Evolutionary conservation across 1,140 invertebrate genomes (phyloP), one percentile per base, ranked within the genome.

Genomic region (Calycopis cecrops): DNA sequence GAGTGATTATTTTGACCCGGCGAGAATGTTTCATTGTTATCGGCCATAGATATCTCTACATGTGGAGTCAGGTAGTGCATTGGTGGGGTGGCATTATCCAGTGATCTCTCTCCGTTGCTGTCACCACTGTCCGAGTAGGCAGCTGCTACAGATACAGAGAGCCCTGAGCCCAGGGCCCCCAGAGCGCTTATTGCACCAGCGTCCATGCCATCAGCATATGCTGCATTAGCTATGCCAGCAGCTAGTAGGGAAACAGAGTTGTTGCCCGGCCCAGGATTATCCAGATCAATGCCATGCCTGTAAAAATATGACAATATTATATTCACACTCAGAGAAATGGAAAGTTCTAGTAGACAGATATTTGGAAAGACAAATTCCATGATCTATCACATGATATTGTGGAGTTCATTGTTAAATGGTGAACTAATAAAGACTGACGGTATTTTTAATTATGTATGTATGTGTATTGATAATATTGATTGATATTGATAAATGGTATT

Each of bases 31-130:
- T 89, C 88, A 59, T 88, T 90, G 55, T 90, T 90, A 76, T 95
- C 94, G 55, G 93, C 91, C 90, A 95, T 94, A 35, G 94, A 95
- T 85, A 96, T 96, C 88, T 96, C 95, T 17, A 96, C 94, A 67
- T 96, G 95, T 10, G 95, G 95, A 35, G 94, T 95, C 14, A 96
- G 88, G 78, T 96, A 96, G 82, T 96, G 95, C 93, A 96, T 96
- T 0, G 95, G 95, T 1, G 94, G 94, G 40, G 95, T 95, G 10
- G 93, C 93, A 76, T 95, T 95, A 69, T 95, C 94, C 12, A 92
- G 90, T 0, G 93, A 94, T 58, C 94, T 88, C 62, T 93, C 92
- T 14, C 93, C 93, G 52, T 90, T 92, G 53, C 92, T 93, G 55
- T 95, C 94, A 0, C 93, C 94, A 61, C 93, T 94, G 62, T 95